Evolutionary conservation across 2,797 vertebrate species (phyloP).

Genomic region (Spinus pinus): DNA sequence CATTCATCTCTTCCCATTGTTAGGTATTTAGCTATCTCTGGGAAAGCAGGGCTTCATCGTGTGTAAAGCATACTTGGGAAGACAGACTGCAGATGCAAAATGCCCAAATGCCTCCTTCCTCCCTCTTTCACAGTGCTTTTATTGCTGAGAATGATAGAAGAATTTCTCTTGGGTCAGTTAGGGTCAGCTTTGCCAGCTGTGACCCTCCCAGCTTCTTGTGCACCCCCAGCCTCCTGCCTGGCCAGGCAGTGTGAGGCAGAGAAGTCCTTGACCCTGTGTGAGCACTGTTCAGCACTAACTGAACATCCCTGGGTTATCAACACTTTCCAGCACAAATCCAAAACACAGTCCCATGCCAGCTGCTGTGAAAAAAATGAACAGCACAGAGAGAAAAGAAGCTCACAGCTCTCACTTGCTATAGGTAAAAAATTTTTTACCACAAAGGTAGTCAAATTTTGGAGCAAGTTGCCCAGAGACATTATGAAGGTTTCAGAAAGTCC

Average conservation of each 20-base stretch:
- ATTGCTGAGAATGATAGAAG: neutral
- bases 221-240: neutral
- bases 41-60: neutral
- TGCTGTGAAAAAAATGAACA: neutral
- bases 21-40: neutral
- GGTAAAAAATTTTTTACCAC: neutral
- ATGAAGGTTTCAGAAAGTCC: neutral
- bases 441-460: neutral
- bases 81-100: neutral
- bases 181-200: neutral
- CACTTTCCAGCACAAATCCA: neutral
- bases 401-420: neutral
- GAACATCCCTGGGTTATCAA: neutral
- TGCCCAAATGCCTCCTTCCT: accelerated
- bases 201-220: neutral
- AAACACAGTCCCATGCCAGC: neutral
- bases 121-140: neutral
- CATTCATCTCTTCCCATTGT: neutral
- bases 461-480: neutral
- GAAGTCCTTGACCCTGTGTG: neutral
- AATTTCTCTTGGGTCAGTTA: neutral
- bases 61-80: neutral
- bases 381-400: neutral
- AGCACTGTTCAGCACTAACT: neutral
- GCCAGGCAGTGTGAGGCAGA: neutral